phyloP scores from a whole-genome alignment of 2,113 vertebrate species.

The Dromaius novaehollandiae region DNA sequence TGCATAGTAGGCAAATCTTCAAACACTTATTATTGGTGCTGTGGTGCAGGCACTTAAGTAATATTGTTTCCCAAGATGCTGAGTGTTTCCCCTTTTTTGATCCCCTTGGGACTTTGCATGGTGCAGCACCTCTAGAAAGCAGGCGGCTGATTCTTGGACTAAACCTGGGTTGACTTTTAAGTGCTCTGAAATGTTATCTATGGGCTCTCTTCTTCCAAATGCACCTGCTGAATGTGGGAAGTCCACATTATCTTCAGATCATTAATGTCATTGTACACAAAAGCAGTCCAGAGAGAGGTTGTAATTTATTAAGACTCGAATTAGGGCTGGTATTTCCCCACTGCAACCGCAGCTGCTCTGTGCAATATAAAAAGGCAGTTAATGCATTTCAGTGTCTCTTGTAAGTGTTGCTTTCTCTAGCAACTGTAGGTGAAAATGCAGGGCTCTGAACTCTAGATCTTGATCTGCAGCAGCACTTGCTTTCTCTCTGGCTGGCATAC shows the following conservation, averaged over 20 bases:
- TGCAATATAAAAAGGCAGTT: background rate
- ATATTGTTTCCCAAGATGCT: background rate
- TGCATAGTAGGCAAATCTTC: background rate
- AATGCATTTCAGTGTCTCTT: background rate
- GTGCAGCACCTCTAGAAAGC: background rate
- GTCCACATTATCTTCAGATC: background rate
- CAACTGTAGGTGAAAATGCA: background rate
- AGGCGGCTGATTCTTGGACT: background rate
- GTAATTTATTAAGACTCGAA: background rate
- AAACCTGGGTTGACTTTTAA: background rate
- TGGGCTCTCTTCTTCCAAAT: background rate
- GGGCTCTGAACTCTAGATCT: background rate
- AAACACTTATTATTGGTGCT: too few relatives aligned
- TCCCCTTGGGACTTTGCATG: background rate
- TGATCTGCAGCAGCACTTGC: background rate
- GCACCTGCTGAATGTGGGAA: fast-evolving
- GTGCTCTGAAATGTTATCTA: background rate
- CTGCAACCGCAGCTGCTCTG: background rate
- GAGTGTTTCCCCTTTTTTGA: background rate
- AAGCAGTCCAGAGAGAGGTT: background rate
- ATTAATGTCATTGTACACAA: background rate
- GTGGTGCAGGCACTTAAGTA: background rate
- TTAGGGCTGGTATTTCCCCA: background rate
- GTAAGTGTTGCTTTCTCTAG: background rate
- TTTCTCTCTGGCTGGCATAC: background rate